Percentiles rank a stretch among this genome's conserved stretches.
Conservation (phyloP, 2,797 vertebrate species). For the Carcharodon carcharias region DNA sequence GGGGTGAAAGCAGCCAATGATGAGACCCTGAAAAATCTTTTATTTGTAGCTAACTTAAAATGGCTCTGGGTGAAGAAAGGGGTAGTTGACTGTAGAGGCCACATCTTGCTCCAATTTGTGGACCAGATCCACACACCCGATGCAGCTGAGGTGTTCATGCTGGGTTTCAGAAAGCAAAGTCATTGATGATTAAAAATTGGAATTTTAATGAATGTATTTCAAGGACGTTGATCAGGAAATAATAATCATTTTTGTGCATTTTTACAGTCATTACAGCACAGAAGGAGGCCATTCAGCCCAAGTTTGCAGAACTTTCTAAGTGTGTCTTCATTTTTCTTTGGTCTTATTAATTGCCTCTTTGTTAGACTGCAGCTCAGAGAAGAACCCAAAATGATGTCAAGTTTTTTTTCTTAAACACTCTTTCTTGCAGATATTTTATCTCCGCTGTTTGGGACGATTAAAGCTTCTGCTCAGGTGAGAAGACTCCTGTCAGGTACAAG, state of each 20-base stretch:
- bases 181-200: neutral
- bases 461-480: slow-evolving; percentile 88
- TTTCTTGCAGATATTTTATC: slow-evolving; percentile 80
- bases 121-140: neutral
- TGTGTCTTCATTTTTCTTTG: neutral
- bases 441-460: slow-evolving; percentile 83
- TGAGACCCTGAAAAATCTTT: neutral
- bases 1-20: too few species aligned
- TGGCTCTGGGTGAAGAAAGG: neutral
- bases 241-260: neutral
- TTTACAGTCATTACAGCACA: neutral
- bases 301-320: neutral
- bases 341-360: neutral
- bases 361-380: neutral
- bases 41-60: neutral
- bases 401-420: slow-evolving; percentile 41
- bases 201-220: neutral
- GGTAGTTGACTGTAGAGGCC: neutral
- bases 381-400: neutral
- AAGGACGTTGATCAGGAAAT: neutral
- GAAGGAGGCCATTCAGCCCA: neutral
- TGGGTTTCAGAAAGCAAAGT: neutral
- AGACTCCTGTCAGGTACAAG: neutral
- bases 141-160: neutral
- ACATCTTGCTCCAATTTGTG: neutral